Percentiles rank a stretch among this genome's conserved stretches.
Evolutionary conservation across 1,140 invertebrate species (phyloP).

Genomic region (Drosophila trapezifrons): DNA sequence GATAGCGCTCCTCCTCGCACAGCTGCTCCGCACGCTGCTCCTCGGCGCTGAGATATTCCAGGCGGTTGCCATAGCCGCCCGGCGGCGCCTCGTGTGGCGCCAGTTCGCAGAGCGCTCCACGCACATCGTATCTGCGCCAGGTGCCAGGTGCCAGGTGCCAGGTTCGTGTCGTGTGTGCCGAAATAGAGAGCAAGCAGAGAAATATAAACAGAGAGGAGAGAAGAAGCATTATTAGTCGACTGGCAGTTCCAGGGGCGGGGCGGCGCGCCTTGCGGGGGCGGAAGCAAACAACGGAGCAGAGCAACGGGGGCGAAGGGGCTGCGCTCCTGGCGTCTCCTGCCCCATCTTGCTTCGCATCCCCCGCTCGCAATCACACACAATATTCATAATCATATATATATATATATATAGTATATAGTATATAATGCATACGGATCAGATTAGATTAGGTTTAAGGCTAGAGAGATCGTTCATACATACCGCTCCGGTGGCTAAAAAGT

Average conservation of each 20-base stretch:
- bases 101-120: slow-evolving; percentile 94
- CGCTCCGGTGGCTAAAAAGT: slow-evolving; percentile 81
- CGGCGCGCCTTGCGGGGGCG: slow-evolving; percentile 12
- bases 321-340: slow-evolving; percentile 2
- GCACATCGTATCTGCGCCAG: slow-evolving; percentile 95
- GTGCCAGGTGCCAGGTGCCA: no score
- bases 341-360: slow-evolving; percentile 28
- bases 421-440: slow-evolving; percentile 45
- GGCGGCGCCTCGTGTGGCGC: slow-evolving; percentile 89
- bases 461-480: slow-evolving; percentile 77
- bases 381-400: slow-evolving; percentile 40
- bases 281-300: slow-evolving; percentile 15
- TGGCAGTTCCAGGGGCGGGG: slow-evolving; percentile 5
- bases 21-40: slow-evolving; percentile 93
- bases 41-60: slow-evolving; percentile 89
- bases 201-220: slow-evolving; percentile 63
- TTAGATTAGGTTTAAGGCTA: slow-evolving; percentile 55
- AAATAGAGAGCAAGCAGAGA: slow-evolving; percentile 71
- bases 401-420: slow-evolving; percentile 30
- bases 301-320: not conserved
- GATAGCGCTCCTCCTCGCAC: slow-evolving; percentile 95
- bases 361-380: slow-evolving; percentile 30
- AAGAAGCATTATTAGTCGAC: slow-evolving; percentile 60
- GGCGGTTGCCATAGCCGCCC: slow-evolving; percentile 88
- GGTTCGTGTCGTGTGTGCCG: slow-evolving; percentile 41